Evolutionary conservation across 2,888 invertebrate genomes (phyloP).

Genomic region (Acrobasis repandana): DNA sequence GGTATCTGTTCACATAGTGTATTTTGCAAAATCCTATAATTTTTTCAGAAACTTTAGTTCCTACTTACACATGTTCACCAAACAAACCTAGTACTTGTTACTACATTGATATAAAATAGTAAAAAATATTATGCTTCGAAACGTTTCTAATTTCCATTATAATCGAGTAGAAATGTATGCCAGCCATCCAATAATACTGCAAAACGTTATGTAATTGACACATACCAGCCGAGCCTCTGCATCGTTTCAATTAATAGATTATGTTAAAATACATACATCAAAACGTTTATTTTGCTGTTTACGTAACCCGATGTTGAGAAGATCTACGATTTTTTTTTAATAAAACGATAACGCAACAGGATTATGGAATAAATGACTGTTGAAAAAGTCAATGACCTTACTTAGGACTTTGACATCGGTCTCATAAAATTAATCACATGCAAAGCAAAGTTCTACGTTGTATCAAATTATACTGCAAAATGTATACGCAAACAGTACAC

Average conservation of each 20-base stretch:
- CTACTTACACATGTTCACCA: no score
- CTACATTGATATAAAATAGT: no score
- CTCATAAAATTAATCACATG: conserved; percentile 25
- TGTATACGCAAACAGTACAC: neutral
- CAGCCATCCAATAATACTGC: neutral
- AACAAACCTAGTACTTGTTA: no score
- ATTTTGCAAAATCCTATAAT: no score
- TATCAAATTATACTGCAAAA: conserved; percentile 1
- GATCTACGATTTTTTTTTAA: no score
- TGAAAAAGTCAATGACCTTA: conserved; percentile 22
- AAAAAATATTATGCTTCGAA: neutral
- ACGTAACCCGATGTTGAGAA: neutral
- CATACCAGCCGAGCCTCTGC: neutral
- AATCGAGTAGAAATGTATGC: neutral
- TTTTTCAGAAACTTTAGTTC: no score
- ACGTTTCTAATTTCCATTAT: neutral
- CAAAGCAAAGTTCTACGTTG: conserved; percentile 3
- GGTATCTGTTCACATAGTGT: no score
- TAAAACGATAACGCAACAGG: conserved; percentile 3
- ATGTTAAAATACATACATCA: neutral
- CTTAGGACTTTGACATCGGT: conserved; percentile 17
- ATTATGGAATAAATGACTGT: conserved; percentile 11
- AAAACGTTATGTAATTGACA: neutral
- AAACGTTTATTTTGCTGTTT: neutral
- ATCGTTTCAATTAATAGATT: neutral